Evolutionary conservation across 2,888 invertebrate species (phyloP).

Genomic region (Dione juno): DNA sequence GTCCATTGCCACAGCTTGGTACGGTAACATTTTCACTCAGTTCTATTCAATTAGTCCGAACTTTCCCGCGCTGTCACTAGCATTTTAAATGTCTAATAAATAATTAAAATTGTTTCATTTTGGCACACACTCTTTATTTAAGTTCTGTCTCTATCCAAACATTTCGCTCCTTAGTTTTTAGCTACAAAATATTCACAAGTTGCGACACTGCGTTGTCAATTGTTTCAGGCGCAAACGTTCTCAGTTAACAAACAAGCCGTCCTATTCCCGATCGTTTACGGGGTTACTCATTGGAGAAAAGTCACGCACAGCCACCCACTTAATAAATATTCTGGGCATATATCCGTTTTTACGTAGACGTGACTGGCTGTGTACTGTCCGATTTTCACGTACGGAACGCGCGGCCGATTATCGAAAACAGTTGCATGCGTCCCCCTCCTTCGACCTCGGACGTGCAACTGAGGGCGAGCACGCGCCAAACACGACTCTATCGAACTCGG

Average conservation of each 20-base stretch:
- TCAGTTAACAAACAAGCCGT: slow-evolving; percentile 76
- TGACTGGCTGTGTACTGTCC: slow-evolving; percentile 80
- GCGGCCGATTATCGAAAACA: slow-evolving; percentile 83
- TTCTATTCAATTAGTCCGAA: slow-evolving; percentile 41
- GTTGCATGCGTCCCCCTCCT: slow-evolving; percentile 82
- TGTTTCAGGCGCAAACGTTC: slow-evolving; percentile 59
- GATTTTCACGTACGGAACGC: slow-evolving; percentile 83
- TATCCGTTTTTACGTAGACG: slow-evolving; percentile 84
- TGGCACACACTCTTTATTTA: slow-evolving; percentile 42
- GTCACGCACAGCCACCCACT: slow-evolving; percentile 84
- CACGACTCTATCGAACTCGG: slow-evolving; percentile 80
- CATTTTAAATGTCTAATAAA: slow-evolving; percentile 54
- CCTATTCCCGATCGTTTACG: slow-evolving; percentile 77
- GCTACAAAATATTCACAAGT: slow-evolving; percentile 49
- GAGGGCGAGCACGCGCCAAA: slow-evolving; percentile 80
- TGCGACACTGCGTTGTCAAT: slow-evolving; percentile 44
- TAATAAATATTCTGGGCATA: slow-evolving; percentile 86
- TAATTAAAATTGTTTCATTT: slow-evolving; percentile 52
- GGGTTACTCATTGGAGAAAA: slow-evolving; percentile 80
- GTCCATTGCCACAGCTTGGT: slow-evolving; percentile 95
- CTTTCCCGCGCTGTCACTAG: slow-evolving; percentile 58
- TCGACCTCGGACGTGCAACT: slow-evolving; percentile 81
- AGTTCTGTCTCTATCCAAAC: slow-evolving; percentile 34
- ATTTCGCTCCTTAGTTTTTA: slow-evolving; percentile 40
- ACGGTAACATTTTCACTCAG: slow-evolving; percentile 88